Base-by-base conservation (phyloP, 1,140 invertebrate genomes). In the Trachymyrmex cornetzi region DNA sequence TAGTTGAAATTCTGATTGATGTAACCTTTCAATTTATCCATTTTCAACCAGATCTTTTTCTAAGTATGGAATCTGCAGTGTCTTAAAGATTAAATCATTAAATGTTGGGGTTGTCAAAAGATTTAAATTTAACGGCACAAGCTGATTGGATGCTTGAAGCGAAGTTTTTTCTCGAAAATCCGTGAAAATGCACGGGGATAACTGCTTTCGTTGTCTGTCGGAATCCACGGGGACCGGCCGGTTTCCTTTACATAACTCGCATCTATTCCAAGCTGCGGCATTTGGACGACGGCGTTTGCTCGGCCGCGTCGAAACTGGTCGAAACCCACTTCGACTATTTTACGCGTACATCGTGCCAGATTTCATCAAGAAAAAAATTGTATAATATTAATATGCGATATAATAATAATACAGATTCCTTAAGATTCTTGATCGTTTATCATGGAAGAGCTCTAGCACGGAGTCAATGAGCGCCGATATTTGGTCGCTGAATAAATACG, bases 211-310 rank as follows among this genome's bases (percentile, higher is more conserved):
- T 38, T 50, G 6, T 27, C 30, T 24, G 24, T 12, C 48, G 34
- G 34, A 48, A 71, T 90, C 53, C 48, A 71, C 48, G 55, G n/a
- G 11, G 12, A 30, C 16, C 5, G 1, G 11, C 11, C 38, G 50
- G 34, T 79, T 77, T 72, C 14, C 50, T 90, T 90, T 90, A 89
- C 79, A 77, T 89, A 89, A 90, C 67, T 57, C 75, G 30, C 63
- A 38, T 89, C 89, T 89, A 90, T 89, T 90, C 74, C 79, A 87
- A 90, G 85, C 69, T 67, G 14, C 67, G 67, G 79, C 67, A 75
- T 85, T 87, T 87, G 61, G 67, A 77, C 22, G 79, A 88, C 64
- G 82, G 75, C 61, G 64, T 22, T 67, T 7, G 53, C 87, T 77
- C 30, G 66, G 44, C 1, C 50, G 69, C 53, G 48, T 75, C 38